These are phyloP conservation scores for Synergus gifuensis DNA, from an alignment of 2,888 invertebrate genomes.

Conservation along the genomic window DNA sequence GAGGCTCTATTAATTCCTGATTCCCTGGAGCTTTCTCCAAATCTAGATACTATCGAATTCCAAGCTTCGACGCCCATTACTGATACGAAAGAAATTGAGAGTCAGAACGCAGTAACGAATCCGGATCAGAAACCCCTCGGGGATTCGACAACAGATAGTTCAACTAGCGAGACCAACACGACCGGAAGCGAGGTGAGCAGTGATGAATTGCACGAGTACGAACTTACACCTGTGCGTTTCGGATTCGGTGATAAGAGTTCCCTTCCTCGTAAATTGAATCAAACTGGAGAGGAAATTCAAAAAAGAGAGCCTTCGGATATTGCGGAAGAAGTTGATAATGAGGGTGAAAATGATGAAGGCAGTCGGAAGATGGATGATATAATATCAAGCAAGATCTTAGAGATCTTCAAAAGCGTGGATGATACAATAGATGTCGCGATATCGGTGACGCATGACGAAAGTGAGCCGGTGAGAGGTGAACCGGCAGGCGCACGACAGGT, in stretches of 20 bases:
- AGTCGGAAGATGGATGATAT: constrained; percentile 60
- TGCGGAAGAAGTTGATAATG: constrained; percentile 48
- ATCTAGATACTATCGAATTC: constrained; percentile 25
- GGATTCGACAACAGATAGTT: constrained; percentile 60
- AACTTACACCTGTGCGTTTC: constrained; percentile 58
- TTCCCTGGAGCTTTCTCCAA: constrained; percentile 66
- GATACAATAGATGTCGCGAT: constrained; percentile 78
- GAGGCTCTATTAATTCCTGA: constrained; percentile 69
- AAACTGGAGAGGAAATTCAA: not conserved
- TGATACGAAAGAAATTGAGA: constrained; percentile 16
- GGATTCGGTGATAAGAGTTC: constrained; percentile 31
- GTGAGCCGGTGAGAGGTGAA: constrained; percentile 52
- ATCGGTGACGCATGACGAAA: constrained; percentile 78
- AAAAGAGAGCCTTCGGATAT: constrained; percentile 43
- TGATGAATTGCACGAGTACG: constrained; percentile 72
- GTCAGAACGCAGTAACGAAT: constrained; percentile 9
- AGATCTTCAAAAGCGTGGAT: constrained; percentile 64
- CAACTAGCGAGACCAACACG: constrained; percentile 64
- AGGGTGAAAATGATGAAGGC: constrained; percentile 50
- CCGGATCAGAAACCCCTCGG: constrained; percentile 11
- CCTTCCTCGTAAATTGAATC: not conserved
- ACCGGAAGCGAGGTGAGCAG: constrained; percentile 71
- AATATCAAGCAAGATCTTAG: constrained; percentile 65
- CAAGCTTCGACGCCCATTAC: constrained; percentile 27
- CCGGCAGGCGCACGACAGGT: constrained; percentile 55